Base-by-base conservation (phyloP, 2,113 vertebrate species). In the Bos indicus region DNA sequence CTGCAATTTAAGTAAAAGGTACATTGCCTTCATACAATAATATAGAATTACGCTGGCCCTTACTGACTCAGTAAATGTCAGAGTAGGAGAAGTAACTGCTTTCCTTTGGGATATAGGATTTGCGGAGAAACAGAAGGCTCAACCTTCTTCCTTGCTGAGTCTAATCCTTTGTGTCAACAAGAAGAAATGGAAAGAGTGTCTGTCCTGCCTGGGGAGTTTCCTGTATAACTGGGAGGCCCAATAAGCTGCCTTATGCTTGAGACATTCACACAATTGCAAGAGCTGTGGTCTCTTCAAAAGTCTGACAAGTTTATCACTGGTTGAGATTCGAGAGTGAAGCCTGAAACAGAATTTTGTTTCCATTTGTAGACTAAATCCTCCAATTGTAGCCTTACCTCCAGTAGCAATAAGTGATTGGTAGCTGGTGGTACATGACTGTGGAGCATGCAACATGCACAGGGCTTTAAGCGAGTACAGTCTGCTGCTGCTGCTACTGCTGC, bases 321-420 rank as follows among this genome's bases (percentile, higher is more conserved):
- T 43, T 95, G 87, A 95, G 88, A 96, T 96, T 96, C 96, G 60
- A 91, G 67, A 92, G 48, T 64, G n/a, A 97, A 89, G 40, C 15
- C 92, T 56, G 10, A 60, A 74, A 86, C 33, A 10, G 51, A 26
- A 2, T 89, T 93, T 54, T 46, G 25, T 84, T 94, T 94, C 77
- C 48, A 92, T 93, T 74, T 90, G 51, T 74, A 62, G 33, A n/a
- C 19, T 60, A 74, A 88, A 74, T 85, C 56, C 28, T 93, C 81
- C 28, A 52, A 17, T 8, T 26, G n/a, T 64, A 67, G 23, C 28
- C 74, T 98, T 83, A 40, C 2, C 1, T 46, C 48, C 82, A 95
- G n/a, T 62, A 51, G 21, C 81, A 87, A 0, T 71, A 26, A 87
- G 51, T 5, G 8, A 71, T 17, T 28, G 8, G 56, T 56, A 16